Percentiles rank a stretch among this genome's conserved stretches.
These are phyloP conservation scores for Aegotheles bennettii DNA, from an alignment of 2,113 vertebrate genomes.

Conservation along the genomic window DNA sequence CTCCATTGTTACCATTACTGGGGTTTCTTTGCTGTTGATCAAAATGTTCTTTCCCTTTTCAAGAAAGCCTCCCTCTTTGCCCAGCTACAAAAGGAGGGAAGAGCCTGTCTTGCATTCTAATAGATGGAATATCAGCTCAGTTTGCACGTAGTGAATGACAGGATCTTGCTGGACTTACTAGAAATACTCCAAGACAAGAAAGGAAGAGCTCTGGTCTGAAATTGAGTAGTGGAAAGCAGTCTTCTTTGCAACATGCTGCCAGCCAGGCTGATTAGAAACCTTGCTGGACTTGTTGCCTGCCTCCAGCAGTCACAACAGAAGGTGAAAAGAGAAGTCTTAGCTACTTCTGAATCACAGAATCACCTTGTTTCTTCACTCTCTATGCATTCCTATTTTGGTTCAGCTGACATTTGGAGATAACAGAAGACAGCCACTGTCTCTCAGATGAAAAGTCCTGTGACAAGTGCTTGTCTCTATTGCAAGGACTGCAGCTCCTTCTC, in stretches of 20 bases:
- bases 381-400: neutral
- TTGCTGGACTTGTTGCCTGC: neutral
- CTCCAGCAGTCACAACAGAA: neutral
- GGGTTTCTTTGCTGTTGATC: neutral
- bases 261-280: neutral
- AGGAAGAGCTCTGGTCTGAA: neutral
- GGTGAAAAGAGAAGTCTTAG: neutral
- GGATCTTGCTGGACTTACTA: neutral
- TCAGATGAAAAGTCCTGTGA: neutral
- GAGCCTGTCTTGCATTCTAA: neutral
- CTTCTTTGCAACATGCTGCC: neutral
- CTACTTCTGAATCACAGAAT: neutral
- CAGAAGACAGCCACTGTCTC: neutral
- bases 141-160: neutral
- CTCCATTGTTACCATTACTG: neutral
- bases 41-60: neutral
- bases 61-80: neutral
- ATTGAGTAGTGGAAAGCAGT: neutral
- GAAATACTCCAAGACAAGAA: neutral
- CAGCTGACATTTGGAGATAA: neutral
- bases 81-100: neutral
- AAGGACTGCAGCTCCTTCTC: neutral
- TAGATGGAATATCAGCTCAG: neutral
- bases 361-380: neutral
- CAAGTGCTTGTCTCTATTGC: accelerated